phyloP scores from a whole-genome alignment of 2,113 vertebrate species.

The Eulemur macaco region DNA sequence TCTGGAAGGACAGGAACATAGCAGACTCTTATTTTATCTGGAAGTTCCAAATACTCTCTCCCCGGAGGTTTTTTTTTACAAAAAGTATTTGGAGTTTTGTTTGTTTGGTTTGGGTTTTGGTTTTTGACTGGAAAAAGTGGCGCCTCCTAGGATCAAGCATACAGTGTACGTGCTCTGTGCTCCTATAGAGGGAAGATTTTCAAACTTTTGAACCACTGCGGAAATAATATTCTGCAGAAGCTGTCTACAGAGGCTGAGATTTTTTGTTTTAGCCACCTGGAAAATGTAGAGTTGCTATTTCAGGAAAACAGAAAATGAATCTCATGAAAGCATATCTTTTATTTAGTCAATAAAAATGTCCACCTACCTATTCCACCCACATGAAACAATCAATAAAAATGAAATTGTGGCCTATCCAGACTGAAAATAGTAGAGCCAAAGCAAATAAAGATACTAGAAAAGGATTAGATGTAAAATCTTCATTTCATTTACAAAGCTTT shows the following conservation, averaged over 20 bases:
- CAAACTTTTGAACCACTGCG: neutral
- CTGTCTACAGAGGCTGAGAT: constrained; percentile 8
- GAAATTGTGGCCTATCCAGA: constrained; percentile 52
- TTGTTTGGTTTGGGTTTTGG: neutral
- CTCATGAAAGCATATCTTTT: constrained; percentile 67
- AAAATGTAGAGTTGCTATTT: constrained; percentile 65
- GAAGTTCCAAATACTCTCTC: neutral
- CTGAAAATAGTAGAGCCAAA: constrained; percentile 47
- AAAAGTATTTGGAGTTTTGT: neutral
- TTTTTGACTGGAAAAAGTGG: neutral
- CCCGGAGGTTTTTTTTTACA: neutral
- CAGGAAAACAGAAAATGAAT: constrained; percentile 51
- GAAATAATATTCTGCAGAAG: constrained; percentile 25
- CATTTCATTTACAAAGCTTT: constrained; percentile 19
- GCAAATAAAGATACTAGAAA: constrained; percentile 47
- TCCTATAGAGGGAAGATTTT: neutral
- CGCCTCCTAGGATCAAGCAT: neutral
- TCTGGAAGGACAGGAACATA: neutral
- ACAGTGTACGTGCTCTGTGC: neutral
- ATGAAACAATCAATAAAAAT: constrained; percentile 72
- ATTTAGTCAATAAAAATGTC: constrained; percentile 75
- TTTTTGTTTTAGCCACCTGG: constrained; percentile 62
- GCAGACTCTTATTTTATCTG: neutral
- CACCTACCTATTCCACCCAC: constrained; percentile 39
- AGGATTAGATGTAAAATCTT: neutral